Evolutionary conservation across 23 tunicate species (phyloP).

Genomic region (Halocynthia roretzi): DNA sequence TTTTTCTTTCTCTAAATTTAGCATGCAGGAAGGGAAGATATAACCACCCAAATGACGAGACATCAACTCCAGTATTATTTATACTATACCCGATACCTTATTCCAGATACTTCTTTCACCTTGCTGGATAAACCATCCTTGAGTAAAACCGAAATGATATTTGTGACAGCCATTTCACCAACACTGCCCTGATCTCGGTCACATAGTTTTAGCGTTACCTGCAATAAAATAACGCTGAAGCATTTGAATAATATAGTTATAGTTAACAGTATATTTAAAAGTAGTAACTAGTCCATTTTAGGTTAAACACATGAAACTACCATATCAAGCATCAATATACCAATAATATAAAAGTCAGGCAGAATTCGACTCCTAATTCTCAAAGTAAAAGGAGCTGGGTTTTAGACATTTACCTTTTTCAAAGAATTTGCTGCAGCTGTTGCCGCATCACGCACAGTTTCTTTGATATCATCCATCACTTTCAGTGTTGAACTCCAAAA

Average conservation of each 20-base stretch:
- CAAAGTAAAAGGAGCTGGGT: neutral
- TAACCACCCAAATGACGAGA: no score
- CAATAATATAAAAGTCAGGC: neutral
- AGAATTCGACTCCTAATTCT: neutral
- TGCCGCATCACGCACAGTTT: constrained; percentile 64
- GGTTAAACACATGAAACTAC: no score
- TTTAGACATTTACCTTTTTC: constrained; percentile 30
- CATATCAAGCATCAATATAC: neutral
- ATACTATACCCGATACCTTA: no score
- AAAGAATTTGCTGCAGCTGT: constrained; percentile 34
- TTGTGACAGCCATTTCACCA: constrained; percentile 28
- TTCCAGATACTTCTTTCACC: constrained; percentile 29
- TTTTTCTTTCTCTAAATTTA: no score
- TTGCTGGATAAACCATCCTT: constrained; percentile 65
- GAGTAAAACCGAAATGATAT: constrained; percentile 35
- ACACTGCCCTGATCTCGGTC: constrained; percentile 26
- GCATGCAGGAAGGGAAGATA: no score
- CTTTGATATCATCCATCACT: constrained; percentile 77
- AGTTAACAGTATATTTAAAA: no score
- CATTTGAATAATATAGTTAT: neutral
- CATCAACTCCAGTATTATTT: no score
- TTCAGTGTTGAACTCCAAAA: constrained; percentile 46
- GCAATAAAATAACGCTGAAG: neutral
- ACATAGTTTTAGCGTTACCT: constrained; percentile 43
- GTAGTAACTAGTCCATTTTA: neutral